Evolutionary conservation across 2,797 vertebrate genomes (phyloP).

Genomic region (Acanthurus lineatus): DNA sequence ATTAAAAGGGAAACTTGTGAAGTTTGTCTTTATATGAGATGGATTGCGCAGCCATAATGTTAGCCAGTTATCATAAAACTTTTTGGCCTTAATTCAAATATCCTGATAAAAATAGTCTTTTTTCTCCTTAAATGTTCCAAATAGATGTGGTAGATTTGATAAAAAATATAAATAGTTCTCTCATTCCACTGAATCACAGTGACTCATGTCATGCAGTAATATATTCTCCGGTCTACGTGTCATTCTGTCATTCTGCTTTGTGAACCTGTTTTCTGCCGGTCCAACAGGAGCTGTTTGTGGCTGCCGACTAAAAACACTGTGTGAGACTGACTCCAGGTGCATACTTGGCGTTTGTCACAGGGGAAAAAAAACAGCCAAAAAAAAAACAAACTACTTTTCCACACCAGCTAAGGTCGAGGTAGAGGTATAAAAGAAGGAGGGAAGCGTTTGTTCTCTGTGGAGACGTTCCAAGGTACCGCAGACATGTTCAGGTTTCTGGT

Average conservation of each 20-base stretch:
- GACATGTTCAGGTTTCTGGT: conserved; percentile 83
- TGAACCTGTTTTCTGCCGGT: conserved; percentile 13
- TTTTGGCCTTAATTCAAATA: neutral
- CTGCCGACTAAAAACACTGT: conserved; percentile 46
- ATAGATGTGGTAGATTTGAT: neutral
- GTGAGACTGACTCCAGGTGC: conserved; percentile 74
- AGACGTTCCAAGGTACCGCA: conserved; percentile 46
- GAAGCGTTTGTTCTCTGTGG: conserved; percentile 3
- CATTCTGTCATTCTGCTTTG: conserved; percentile 50
- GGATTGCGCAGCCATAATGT: neutral
- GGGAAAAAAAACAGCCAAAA: conserved; percentile 15
- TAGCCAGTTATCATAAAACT: neutral
- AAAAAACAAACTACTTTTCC: no score
- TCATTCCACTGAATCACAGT: neutral
- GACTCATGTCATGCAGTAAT: conserved; percentile 26
- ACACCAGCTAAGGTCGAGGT: conserved; percentile 45
- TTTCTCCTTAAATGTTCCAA: neutral
- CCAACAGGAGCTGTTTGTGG: conserved; percentile 31
- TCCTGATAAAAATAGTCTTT: neutral
- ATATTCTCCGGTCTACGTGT: conserved; percentile 22
- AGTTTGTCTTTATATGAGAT: neutral
- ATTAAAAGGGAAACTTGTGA: neutral
- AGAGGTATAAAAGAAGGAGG: conserved; percentile 67
- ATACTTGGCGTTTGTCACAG: conserved; percentile 36
- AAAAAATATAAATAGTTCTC: neutral